Base-by-base conservation (phyloP, 2,797 vertebrate species). In the Anabas testudineus region DNA sequence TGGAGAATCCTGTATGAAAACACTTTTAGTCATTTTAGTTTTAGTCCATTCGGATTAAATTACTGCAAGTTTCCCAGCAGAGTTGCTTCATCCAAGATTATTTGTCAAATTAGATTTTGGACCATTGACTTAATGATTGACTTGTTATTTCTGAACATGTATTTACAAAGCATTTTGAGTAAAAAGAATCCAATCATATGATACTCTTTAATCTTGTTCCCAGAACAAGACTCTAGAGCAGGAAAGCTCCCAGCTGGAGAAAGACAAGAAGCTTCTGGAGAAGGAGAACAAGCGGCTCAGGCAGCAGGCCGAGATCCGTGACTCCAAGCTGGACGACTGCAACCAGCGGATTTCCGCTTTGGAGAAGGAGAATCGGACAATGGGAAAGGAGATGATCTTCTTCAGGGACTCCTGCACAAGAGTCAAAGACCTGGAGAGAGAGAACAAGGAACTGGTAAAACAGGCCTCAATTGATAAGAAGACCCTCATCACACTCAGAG, bases 241-340 rank as follows among this genome's bases (percentile, higher is more conserved):
- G 81, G 98, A 99, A 84, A 97, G 94, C 64, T 96, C 95, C 28
- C 97, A 97, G 82, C 81, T 99, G 45, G 98, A 99, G 87, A 98
- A 97, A 81, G 98, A 98, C 92, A 98, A 98, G 90, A 99, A 99
- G 48, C 96, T 96, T 54, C 92, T 99, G 53, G 98, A 99, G 82
- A 99, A 99, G 67, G 98, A 99, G 90, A 99, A 98, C 71, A 98
- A 98, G 84, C 95, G 98, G 21, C 94, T 99, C 66, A 91, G 96
- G 52, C 98, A 99, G 61, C 98, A 99, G 90, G 95, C 96, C 0
- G 98, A 99, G 92, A 96, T 99, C 88, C 96, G 96, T 45, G 97
- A 99, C 84, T 94, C 94, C 61, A 98, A 95, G 14, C 88, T 99
- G 82, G 98, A 99, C 71, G 97, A 99, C 82, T 89, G 92, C 88